Evolutionary conservation across 2,888 invertebrate species (phyloP), one percentile per base, ranked within the genome.

Genomic region (Lycophotia porphyrea): DNA sequence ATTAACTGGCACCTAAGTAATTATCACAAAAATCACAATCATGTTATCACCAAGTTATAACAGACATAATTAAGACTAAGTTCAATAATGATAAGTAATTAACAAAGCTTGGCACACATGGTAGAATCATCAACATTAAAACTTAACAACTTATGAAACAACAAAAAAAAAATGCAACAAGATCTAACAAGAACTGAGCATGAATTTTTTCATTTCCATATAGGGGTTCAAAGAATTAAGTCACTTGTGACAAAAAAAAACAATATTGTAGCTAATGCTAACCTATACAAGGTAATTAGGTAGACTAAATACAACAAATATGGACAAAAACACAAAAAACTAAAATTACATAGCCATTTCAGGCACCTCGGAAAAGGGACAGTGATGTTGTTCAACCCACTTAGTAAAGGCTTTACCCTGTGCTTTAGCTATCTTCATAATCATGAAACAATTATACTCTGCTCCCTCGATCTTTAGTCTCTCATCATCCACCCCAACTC

Each of bases 371-470:
- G 78, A 69, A 39, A 78, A 77, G 24, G 55, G 68, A 34, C 76
- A 55, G 24, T 77, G 68, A 34, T 77, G 47, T 47, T 64, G 21
- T 13, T 77, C 63, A 63, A 77, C 63, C 78, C 76, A 77, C 11
- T 77, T 52, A 39, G 63, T n/a, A 77, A 76, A 76, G 2, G 31
- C 21, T 36, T 9, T 24, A 9, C 18, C 36, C 47, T 36, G n/a
- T 44, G 52, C n/a, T 55, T 63, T 52, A 21, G 68, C 78, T 39
- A 68, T 39, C 63, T 69, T 77, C 63, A 78, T 63, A 39, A 68
- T 68, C 76, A 77, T 77, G n/a, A 77, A 55, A 55, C 76, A 77
- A n/a, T 77, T 77, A 44, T 64, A 47, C 24, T 78, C 78, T 31
- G 69, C 78, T 2, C 55, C 52, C 18, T 77, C 55, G 9, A 64